Conservation (phyloP, 2,797 vertebrate species). For the Gallinago stenura region DNA sequence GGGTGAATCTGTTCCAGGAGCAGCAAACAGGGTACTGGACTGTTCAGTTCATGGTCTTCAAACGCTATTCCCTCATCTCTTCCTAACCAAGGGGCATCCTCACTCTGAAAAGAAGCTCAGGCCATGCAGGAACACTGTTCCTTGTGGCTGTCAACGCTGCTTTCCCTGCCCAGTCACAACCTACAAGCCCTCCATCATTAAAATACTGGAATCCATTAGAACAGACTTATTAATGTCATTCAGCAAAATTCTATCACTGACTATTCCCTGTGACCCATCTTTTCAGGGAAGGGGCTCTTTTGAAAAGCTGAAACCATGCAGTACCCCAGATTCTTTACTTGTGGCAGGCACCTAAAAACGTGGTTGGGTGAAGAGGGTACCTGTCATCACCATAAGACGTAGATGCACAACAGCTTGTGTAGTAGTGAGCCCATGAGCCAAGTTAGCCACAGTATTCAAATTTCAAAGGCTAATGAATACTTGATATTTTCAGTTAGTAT, state of each 20-base stretch:
- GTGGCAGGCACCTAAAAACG: neutral
- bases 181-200: neutral
- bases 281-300: neutral
- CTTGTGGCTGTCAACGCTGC: neutral
- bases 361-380: no score
- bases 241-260: neutral
- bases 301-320: neutral
- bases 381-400: neutral
- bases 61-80: accelerated
- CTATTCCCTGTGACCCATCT: neutral
- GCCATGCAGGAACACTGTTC: neutral
- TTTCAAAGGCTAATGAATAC: neutral
- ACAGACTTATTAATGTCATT: neutral
- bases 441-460: neutral
- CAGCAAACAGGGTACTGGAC: neutral
- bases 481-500: neutral
- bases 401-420: accelerated
- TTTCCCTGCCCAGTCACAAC: neutral
- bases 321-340: neutral
- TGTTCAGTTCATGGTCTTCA: neutral
- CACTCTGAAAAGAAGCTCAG: neutral
- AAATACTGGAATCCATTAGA: neutral
- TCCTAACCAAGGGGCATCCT: accelerated
- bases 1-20: neutral
- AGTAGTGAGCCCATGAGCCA: neutral